Conservation (phyloP, 2,888 invertebrate species). For the Zele albiditarsus region DNA sequence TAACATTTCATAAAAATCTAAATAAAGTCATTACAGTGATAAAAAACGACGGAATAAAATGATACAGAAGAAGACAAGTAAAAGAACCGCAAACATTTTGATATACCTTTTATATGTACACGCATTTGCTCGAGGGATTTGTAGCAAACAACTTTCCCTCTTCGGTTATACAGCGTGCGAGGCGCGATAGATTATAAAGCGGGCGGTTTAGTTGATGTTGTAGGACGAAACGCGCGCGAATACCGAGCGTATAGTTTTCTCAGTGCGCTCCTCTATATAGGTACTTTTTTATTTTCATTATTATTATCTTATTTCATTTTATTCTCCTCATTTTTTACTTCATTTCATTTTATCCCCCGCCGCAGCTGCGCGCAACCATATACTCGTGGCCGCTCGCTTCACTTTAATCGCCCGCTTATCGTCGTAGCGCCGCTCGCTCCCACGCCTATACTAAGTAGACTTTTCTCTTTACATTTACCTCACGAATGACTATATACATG, state of each 20-base stretch:
- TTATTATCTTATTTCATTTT: not conserved
- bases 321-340: constrained; percentile 9
- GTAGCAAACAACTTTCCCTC: constrained; percentile 46
- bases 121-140: constrained; percentile 39
- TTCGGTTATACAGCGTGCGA: constrained; percentile 36
- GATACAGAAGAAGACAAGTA: constrained; percentile 8
- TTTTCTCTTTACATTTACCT: constrained; percentile 28
- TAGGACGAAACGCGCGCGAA: constrained; percentile 32
- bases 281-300: not conserved
- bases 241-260: constrained; percentile 3
- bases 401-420: constrained; percentile 35
- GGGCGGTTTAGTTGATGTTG: constrained; percentile 38
- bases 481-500: not conserved
- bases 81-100: constrained; percentile 10
- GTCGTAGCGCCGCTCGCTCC: constrained; percentile 28
- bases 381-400: not conserved
- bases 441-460: constrained; percentile 29
- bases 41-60: not conserved
- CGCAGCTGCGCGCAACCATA: constrained; percentile 3
- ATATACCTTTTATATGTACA: constrained; percentile 14
- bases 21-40: not conserved
- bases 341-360: not conserved
- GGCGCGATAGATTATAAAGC: constrained; percentile 39
- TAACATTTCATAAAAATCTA: not conserved
- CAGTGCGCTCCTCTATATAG: not conserved